Evolutionary conservation across 1,140 invertebrate species (phyloP).

Genomic region (Lucilia cuprina): DNA sequence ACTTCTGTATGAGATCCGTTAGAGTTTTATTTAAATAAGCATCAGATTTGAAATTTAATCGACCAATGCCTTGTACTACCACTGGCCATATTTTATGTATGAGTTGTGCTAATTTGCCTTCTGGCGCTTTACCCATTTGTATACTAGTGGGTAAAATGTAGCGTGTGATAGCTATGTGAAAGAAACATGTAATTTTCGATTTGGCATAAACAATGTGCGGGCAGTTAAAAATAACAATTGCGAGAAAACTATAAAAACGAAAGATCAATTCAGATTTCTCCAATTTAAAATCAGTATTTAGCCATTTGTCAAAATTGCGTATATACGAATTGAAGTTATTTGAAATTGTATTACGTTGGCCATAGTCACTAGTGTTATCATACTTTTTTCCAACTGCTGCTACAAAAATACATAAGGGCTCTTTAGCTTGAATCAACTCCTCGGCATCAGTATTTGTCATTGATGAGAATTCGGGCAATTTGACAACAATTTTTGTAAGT

Average conservation of each 20-base stretch:
- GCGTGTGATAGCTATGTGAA: constrained; percentile 55
- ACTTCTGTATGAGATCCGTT: constrained; percentile 53
- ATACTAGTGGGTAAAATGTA: constrained; percentile 54
- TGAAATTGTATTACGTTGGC: constrained; percentile 49
- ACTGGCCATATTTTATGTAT: constrained; percentile 60
- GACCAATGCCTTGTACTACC: constrained; percentile 55
- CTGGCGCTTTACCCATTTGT: constrained; percentile 51
- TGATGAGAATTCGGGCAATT: constrained; percentile 46
- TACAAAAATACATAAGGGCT: constrained; percentile 56
- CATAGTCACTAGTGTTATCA: constrained; percentile 36
- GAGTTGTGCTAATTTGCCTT: constrained; percentile 47
- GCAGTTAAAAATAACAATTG: constrained; percentile 60
- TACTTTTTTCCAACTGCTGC: constrained; percentile 51
- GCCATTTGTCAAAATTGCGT: constrained; percentile 55
- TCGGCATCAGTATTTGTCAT: constrained; percentile 38
- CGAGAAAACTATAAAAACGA: constrained; percentile 58
- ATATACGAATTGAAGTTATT: constrained; percentile 55
- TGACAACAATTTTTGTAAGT: constrained; percentile 42
- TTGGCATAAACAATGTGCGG: constrained; percentile 52
- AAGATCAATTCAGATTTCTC: constrained; percentile 46
- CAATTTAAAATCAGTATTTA: constrained; percentile 42
- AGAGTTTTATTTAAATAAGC: constrained; percentile 52
- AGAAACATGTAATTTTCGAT: constrained; percentile 57
- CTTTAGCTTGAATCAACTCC: constrained; percentile 47
- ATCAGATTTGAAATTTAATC: constrained; percentile 53